phyloP scores from a whole-genome alignment of 2,113 vertebrate genomes.

The Ammodytes dubius region DNA sequence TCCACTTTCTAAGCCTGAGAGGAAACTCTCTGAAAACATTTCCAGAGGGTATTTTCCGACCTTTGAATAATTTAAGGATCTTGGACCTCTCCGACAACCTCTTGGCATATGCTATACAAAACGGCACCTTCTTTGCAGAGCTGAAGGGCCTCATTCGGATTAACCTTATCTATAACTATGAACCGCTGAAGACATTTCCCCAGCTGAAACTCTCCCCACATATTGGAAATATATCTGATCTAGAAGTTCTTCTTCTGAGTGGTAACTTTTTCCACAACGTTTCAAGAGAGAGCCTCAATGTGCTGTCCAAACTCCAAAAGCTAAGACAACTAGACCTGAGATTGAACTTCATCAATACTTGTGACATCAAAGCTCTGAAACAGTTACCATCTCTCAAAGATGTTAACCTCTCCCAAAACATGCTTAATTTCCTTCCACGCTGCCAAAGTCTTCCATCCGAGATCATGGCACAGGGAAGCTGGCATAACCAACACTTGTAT shows the following conservation, averaged over 20 bases:
- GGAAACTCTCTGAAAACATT: slow-evolving; percentile 84
- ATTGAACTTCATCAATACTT: slow-evolving; percentile 84
- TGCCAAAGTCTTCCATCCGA: slow-evolving; percentile 5
- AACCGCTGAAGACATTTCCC: slow-evolving; percentile 71
- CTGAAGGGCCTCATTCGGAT: slow-evolving; percentile 78
- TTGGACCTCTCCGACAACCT: slow-evolving; percentile 87
- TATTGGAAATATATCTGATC: slow-evolving; percentile 69
- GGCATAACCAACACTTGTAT: slow-evolving; percentile 38
- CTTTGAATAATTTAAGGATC: slow-evolving; percentile 64
- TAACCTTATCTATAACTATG: slow-evolving; percentile 86
- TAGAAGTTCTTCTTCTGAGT: slow-evolving; percentile 78
- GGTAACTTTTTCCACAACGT: slow-evolving; percentile 84
- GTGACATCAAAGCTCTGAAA: slow-evolving; percentile 69
- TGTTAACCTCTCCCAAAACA: slow-evolving; percentile 84
- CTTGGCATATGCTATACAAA: slow-evolving; percentile 76
- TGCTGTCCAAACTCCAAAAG: slow-evolving; percentile 75
- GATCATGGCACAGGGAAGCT: slow-evolving; percentile 5
- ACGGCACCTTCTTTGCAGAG: slow-evolving; percentile 83
- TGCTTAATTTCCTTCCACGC: slow-evolving; percentile 74
- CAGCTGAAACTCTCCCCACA: slow-evolving; percentile 77
- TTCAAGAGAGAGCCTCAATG: slow-evolving; percentile 59
- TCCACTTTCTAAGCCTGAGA: slow-evolving; percentile 77
- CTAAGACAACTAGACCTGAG: slow-evolving; percentile 78
- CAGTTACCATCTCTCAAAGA: slow-evolving; percentile 62
- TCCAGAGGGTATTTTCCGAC: slow-evolving; percentile 76